These are phyloP conservation scores for Sarcophaga caerulescens DNA, from an alignment of 2,888 invertebrate genomes.

Conservation along the genomic window DNA sequence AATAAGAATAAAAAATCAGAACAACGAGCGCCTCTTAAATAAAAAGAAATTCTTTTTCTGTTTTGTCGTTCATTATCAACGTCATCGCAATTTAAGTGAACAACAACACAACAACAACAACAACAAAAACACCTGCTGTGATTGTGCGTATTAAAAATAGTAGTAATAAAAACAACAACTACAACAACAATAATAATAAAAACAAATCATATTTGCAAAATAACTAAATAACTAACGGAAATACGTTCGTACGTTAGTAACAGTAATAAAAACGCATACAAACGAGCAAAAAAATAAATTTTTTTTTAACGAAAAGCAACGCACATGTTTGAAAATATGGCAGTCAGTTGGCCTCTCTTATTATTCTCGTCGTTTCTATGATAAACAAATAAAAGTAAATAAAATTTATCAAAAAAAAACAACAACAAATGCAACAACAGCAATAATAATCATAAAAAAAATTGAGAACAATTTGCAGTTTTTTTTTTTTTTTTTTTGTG, in stretches of 20 bases:
- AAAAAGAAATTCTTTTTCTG: conserved; percentile 46
- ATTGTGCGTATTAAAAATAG: conserved; percentile 57
- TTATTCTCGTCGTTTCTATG: background rate
- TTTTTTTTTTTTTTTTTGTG: too few relatives aligned
- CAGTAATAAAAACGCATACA: conserved; percentile 5
- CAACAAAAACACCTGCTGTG: conserved; percentile 64
- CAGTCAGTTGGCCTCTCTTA: background rate
- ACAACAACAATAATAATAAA: conserved; percentile 41
- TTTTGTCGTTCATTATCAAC: conserved; percentile 28
- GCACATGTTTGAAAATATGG: conserved; percentile 26
- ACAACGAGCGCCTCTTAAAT: conserved; percentile 42
- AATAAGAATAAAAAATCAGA: conserved; percentile 38
- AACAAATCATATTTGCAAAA: conserved; percentile 12
- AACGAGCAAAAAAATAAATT: background rate
- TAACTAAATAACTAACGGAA: background rate
- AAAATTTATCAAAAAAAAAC: conserved; percentile 5
- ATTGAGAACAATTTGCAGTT: background rate
- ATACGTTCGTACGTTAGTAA: conserved; percentile 27
- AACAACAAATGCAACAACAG: background rate
- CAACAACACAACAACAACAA: conserved; percentile 45
- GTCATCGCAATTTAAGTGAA: conserved; percentile 8
- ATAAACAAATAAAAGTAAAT: background rate
- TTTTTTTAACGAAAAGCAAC: background rate
- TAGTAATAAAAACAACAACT: conserved; percentile 37
- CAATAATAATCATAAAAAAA: conserved; percentile 28